Base-by-base conservation (phyloP, 2,113 vertebrate genomes). In the Hyperopisus bebe region DNA sequence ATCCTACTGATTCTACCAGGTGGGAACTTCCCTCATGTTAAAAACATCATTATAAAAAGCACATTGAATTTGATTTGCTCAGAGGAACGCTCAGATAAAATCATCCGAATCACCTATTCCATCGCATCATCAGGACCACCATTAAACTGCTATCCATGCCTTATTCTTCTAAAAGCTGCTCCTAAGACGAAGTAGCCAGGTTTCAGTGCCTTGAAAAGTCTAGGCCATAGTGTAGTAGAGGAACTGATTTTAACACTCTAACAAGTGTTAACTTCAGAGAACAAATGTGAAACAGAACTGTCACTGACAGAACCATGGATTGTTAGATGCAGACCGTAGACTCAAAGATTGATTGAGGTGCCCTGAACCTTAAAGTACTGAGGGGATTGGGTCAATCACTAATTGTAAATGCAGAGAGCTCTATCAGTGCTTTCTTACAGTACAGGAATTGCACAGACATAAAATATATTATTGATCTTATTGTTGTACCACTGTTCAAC, bases 241-340 rank as follows among this genome's bases (percentile, higher is more conserved):
- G 27, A 53, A 55, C 31, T 87, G 84, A 1, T 53, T 86, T 86
- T 53, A 86, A 86, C 85, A 53, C 31, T 53, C 31, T 87, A 50
- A 55, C 31, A 87, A 51, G 85, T 39, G 50, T 87, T 87, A n/a
- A 87, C 85, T 51, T 87, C 85, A 19, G 85, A 87, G 85, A 51
- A 55, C 27, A 35, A 53, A 55, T 55, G 85, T 55, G 50, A 53
- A 35, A 50, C 27, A 9, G 27, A 51, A 35, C 47, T 31, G n/a
- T 55, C 50, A 53, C 48, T 21, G 50, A 55, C 50, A 21, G 82
- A 47, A 84, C 2, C 42, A 5, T 6, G 8, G 44, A 84, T 47
- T 47, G 82, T 44, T 84, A 84, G 44, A 46, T 39, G 17, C 82
- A n/a, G 19, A 47, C 42, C 19, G 0, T 24, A 47, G 82, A 21